A percentile compares a stretch with the other conserved stretches of the same genome.
These are phyloP conservation scores for Cryptomyrus ogoouensis DNA, from an alignment of 2,113 vertebrate genomes.

Conservation along the genomic window DNA sequence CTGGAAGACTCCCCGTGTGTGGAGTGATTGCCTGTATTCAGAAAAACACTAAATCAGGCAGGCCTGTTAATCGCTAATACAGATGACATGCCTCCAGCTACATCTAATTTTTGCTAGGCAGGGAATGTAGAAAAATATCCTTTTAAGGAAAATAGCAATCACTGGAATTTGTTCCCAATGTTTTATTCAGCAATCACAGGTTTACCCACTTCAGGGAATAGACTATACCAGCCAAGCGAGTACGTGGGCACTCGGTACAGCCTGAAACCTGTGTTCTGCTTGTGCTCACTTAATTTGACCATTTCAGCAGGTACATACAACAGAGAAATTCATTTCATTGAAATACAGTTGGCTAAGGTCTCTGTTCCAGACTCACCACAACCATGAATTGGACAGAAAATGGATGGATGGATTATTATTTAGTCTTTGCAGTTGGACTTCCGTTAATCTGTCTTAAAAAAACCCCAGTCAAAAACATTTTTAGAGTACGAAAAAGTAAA, in stretches of 20 bases:
- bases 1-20: not conserved
- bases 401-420: not conserved
- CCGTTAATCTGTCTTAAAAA: not conserved
- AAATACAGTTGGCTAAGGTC: not conserved
- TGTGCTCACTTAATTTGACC: not conserved
- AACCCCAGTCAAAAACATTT: not conserved
- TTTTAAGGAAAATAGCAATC: not conserved
- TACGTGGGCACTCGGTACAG: not conserved
- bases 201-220: not conserved
- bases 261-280: not conserved
- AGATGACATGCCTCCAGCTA: not conserved
- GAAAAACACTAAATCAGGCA: not conserved
- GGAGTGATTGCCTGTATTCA: not conserved
- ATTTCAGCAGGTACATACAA: not conserved
- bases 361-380: not conserved
- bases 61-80: not conserved
- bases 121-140: not conserved
- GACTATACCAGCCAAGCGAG: not conserved
- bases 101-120: not conserved
- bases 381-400: not conserved
- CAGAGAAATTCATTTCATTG: not conserved
- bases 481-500: not conserved
- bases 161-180: not conserved
- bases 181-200: slow-evolving; percentile 5
- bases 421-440: not conserved